Conservation (phyloP, 2,113 vertebrate species). For the Tragulus kanchil region DNA sequence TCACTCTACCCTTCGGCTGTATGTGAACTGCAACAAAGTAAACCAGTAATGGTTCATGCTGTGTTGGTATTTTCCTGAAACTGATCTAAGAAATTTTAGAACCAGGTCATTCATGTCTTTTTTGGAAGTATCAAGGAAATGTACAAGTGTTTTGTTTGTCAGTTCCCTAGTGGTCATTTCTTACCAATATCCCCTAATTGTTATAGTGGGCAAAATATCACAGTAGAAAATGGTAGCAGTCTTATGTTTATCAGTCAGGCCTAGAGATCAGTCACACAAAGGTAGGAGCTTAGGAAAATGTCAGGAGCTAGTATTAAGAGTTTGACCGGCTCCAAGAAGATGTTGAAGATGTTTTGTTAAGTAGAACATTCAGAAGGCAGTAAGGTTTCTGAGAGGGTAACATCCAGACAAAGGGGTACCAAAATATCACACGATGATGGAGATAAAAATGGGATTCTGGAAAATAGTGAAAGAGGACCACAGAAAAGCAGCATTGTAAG, state of each 20-base stretch:
- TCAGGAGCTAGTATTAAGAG: not conserved
- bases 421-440: not conserved
- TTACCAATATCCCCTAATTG: not conserved
- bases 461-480: not conserved
- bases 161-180: not conserved
- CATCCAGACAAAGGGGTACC: not conserved
- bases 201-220: not conserved
- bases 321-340: fast-evolving
- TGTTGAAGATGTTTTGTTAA: not conserved
- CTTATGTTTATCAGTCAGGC: not conserved
- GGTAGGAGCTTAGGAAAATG: not conserved
- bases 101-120: not conserved
- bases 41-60: not conserved
- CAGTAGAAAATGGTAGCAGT: not conserved
- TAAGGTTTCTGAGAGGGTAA: not conserved
- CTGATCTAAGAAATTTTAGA: not conserved
- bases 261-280: not conserved
- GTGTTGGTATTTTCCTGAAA: not conserved
- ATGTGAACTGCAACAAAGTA: not conserved
- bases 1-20: not conserved
- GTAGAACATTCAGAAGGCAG: not conserved
- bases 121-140: not conserved
- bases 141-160: not conserved
- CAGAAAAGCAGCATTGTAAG: not conserved
- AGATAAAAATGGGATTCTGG: not conserved